Conservation (phyloP, 2,797 vertebrate genomes). For the Pogoniulus pusillus region DNA sequence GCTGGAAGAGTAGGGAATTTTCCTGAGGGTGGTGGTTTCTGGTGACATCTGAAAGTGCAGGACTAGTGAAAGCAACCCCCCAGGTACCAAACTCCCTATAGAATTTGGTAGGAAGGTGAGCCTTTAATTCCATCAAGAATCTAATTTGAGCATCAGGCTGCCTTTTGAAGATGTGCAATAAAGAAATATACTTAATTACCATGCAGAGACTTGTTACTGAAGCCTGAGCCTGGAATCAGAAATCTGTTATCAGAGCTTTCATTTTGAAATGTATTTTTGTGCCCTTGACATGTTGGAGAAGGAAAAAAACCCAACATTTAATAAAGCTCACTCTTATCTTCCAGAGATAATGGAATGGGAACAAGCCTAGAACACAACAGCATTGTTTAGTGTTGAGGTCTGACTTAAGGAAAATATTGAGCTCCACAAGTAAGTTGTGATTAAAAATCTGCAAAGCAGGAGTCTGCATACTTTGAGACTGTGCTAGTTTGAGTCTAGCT, state of each 20-base stretch:
- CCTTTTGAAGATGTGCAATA: neutral
- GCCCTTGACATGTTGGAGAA: neutral
- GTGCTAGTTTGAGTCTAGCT: too few species aligned
- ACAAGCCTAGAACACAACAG: neutral
- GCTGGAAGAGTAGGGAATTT: neutral
- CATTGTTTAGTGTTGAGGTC: neutral
- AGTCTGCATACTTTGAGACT: neutral
- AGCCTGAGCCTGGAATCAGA: neutral
- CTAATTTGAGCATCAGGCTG: neutral
- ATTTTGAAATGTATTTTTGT: neutral
- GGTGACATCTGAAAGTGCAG: neutral
- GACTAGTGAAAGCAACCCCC: neutral
- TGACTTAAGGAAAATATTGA: neutral
- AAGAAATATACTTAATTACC: conserved; percentile 16
- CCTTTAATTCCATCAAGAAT: conserved; percentile 1
- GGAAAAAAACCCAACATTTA: neutral
- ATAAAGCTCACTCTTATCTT: neutral
- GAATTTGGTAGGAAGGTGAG: neutral
- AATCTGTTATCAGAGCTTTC: neutral
- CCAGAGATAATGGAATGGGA: neutral
- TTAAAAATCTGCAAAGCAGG: neutral
- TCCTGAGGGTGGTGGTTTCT: neutral
- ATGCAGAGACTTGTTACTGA: neutral
- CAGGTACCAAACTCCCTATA: neutral
- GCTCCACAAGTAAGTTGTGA: neutral